Evolutionary conservation across 2,113 vertebrate species (phyloP), one percentile per base, ranked within the genome.

Genomic region (Pangasianodon hypophthalmus): DNA sequence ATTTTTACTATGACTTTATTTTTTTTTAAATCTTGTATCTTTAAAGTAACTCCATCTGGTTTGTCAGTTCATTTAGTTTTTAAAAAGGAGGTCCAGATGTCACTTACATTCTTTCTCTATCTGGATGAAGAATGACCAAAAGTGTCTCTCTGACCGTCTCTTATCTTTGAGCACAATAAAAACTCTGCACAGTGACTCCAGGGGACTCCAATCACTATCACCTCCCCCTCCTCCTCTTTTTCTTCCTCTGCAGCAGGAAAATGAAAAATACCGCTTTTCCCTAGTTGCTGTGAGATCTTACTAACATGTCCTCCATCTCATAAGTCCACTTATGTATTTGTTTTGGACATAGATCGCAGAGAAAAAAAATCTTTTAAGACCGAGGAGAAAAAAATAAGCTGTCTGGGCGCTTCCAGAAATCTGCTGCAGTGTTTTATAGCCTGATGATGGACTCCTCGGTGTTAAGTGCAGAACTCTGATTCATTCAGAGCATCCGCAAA

Each of bases 361-460:
- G 44, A 60, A 71, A 89, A 84, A 58, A 62, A 85, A 84, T 16
- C 81, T 83, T 77, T 88, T 77, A 88, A 84, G 46, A 69, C 29
- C 1, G 44, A 73, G 37, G 81, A 88, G 79, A 90, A 87, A 90
- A 87, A 82, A 91, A 85, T 84, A 85, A 88, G 90, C 87, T 60
- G 84, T 52, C 56, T 58, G 60, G 73, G 71, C 21, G 46, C 14
- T 80, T 85, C 85, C 83, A 84, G 84, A 90, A 84, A 73, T 81
- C 48, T 67, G 69, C 87, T 54, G 75, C n/a, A 21, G 86, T 85
- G 69, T 87, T 91, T 93, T 90, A 92, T 62, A 79, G 79, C 48
- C 89, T 87, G 85, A 86, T 85, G 92, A 93, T 92, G 87, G 92
- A 92, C 89, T 88, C 87, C 88, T 86, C 32, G 26, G 88, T 87